Evolutionary conservation across 2,888 invertebrate genomes (phyloP).

Genomic region (Tipula lateralis): DNA sequence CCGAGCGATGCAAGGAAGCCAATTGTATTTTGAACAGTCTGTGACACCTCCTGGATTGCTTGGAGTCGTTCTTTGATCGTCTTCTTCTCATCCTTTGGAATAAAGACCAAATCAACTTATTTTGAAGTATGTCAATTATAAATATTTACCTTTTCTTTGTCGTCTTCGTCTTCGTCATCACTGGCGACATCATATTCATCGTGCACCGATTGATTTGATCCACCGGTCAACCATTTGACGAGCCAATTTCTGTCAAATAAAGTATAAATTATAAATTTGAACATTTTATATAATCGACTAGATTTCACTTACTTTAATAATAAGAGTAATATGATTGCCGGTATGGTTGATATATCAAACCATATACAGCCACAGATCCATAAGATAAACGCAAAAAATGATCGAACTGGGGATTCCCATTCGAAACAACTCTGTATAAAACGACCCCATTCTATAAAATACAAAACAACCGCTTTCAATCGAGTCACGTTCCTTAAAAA

Average conservation of each 20-base stretch:
- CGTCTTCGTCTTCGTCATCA: conserved; percentile 86
- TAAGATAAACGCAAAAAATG: conserved; percentile 72
- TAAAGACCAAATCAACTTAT: not conserved
- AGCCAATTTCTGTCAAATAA: conserved; percentile 46
- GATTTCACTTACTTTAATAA: conserved; percentile 56
- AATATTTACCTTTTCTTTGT: conserved; percentile 64
- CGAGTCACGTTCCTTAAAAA: conserved; percentile 92
- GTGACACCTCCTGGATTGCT: conserved; percentile 95
- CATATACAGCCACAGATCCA: conserved; percentile 89
- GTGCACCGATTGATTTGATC: conserved; percentile 52
- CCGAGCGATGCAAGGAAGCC: conserved; percentile 91
- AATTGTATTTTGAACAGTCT: conserved; percentile 92
- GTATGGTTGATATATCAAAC: conserved; percentile 94
- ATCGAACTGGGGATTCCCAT: conserved; percentile 89
- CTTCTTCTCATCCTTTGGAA: conserved; percentile 77
- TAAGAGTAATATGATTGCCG: conserved; percentile 76
- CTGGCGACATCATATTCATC: conserved; percentile 63
- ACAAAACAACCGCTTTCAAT: conserved; percentile 81
- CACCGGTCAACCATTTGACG: conserved; percentile 45
- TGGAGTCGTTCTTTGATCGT: conserved; percentile 88
- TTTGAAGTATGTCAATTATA: not conserved
- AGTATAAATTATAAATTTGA: not conserved
- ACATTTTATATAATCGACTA: not conserved
- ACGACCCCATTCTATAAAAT: conserved; percentile 83
- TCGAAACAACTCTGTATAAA: conserved; percentile 95